Conservation (phyloP, 2,797 vertebrate genomes). For the Phrynocephalus vlangalii region DNA sequence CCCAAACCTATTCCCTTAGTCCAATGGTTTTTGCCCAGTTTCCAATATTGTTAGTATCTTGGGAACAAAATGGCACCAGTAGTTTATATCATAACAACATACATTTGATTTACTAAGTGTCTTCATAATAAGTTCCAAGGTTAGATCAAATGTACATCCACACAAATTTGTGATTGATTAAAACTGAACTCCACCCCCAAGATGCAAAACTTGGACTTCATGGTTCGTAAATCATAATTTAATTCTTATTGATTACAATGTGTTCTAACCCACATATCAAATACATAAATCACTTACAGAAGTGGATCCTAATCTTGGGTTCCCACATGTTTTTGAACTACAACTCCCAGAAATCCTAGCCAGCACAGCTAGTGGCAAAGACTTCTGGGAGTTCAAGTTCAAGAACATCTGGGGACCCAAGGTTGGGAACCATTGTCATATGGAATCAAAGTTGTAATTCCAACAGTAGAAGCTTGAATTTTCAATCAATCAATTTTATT, state of each 20-base stretch:
- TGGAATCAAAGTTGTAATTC: no score
- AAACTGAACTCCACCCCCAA: background rate
- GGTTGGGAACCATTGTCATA: no score
- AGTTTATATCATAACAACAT: background rate
- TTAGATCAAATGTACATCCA: background rate
- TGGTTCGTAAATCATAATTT: no score
- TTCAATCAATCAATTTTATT: no score
- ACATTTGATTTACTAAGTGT: background rate
- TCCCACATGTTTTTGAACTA: no score
- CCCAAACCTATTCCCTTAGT: background rate
- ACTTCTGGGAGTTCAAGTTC: no score
- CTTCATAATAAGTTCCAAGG: background rate
- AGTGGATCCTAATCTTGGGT: no score
- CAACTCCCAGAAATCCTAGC: no score
- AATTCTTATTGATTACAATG: background rate
- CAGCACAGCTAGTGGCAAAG: no score
- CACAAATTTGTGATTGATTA: background rate
- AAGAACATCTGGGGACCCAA: no score
- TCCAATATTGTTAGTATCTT: background rate
- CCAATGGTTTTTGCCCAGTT: background rate
- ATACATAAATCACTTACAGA: background rate
- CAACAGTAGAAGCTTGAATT: no score
- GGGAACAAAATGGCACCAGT: background rate
- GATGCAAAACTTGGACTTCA: background rate
- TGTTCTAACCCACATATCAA: background rate